Evolutionary conservation across 2,888 invertebrate species (phyloP).

Genomic region (Caradrina kadenii): DNA sequence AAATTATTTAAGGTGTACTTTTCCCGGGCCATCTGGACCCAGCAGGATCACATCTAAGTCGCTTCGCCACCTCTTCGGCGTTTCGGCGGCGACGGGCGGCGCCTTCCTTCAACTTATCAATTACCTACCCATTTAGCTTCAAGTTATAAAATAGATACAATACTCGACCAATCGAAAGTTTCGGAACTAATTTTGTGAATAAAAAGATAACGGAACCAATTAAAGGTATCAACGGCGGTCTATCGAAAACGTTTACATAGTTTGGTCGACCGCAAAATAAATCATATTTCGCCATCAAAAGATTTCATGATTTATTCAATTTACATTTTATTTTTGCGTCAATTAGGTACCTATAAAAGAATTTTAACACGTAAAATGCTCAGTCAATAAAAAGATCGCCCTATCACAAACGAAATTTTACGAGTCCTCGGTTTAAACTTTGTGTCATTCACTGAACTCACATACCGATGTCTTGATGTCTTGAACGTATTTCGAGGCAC

Average conservation of each 20-base stretch:
- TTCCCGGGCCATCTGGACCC: too few relatives aligned
- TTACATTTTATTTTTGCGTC: background rate
- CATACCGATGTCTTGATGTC: constrained; percentile 7
- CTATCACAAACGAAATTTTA: background rate
- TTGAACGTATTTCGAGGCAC: constrained; percentile 47
- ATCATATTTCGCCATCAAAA: too few relatives aligned
- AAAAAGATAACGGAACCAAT: background rate
- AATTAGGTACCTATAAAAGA: background rate
- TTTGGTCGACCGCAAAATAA: too few relatives aligned
- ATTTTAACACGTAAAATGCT: background rate
- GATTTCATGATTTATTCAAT: too few relatives aligned
- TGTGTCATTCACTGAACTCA: constrained; percentile 14
- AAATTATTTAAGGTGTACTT: background rate
- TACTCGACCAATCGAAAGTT: background rate
- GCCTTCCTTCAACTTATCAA: background rate
- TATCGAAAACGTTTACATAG: too few relatives aligned
- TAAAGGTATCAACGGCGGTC: too few relatives aligned
- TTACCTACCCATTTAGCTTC: background rate
- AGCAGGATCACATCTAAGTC: too few relatives aligned
- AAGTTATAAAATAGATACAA: background rate
- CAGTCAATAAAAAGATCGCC: background rate
- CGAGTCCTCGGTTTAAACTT: background rate
- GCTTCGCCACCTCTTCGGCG: too few relatives aligned
- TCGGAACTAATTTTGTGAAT: background rate
- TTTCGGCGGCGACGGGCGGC: too few relatives aligned